Conservation (phyloP, 2,797 vertebrate genomes). For the Spondyliosoma cantharus region DNA sequence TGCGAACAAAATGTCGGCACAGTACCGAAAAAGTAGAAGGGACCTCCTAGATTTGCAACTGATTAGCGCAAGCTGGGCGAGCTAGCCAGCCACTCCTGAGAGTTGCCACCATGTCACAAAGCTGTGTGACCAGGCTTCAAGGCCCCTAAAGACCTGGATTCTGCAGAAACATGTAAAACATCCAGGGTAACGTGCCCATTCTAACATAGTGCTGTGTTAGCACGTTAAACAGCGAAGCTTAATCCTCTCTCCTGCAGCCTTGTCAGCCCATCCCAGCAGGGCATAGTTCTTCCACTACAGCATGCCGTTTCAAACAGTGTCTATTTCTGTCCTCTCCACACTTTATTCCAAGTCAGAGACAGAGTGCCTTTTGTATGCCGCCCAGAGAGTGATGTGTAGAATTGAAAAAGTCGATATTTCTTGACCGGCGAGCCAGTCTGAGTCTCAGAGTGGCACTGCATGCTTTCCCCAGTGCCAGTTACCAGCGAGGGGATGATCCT, state of each 20-base stretch:
- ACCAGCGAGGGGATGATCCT: constrained; percentile 70
- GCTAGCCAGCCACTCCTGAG: neutral
- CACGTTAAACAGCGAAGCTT: constrained; percentile 48
- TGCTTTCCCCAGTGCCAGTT: constrained; percentile 70
- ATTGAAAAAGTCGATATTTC: constrained; percentile 77
- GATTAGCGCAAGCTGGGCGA: neutral
- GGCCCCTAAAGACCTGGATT: neutral
- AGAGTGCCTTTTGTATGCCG: constrained; percentile 85
- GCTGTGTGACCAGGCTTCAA: neutral
- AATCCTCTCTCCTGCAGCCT: constrained; percentile 48
- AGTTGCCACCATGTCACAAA: neutral
- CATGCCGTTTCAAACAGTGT: constrained; percentile 81
- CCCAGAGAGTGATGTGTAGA: constrained; percentile 79
- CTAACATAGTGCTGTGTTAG: constrained; percentile 44
- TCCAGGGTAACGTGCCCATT: constrained; percentile 16
- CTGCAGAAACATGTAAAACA: constrained; percentile 25
- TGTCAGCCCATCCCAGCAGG: constrained; percentile 67
- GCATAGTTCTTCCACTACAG: constrained; percentile 83
- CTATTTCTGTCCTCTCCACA: constrained; percentile 85
- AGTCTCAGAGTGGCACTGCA: constrained; percentile 61
- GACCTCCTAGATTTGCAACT: neutral
- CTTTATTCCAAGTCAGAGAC: constrained; percentile 84
- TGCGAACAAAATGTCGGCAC: neutral
- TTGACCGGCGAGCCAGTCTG: constrained; percentile 70
- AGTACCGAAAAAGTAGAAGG: neutral